A percentile compares a stretch with the other conserved stretches of the same genome.
phyloP scores from a whole-genome alignment of 2,888 invertebrate genomes.

The Andrena haemorrhoa region DNA sequence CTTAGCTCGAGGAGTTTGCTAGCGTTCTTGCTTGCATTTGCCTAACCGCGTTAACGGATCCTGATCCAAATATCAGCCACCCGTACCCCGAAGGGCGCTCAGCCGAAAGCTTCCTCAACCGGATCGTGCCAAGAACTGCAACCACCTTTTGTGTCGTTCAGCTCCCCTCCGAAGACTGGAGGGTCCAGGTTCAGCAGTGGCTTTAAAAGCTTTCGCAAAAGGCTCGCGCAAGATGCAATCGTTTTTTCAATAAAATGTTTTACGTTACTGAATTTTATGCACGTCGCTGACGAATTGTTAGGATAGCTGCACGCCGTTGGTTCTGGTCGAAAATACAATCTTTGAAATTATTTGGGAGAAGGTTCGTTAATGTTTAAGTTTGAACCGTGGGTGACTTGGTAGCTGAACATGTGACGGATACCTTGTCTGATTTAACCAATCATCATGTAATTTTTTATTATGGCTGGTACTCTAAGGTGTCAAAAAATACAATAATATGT shows the following conservation, averaged over 20 bases:
- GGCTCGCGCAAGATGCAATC: background rate
- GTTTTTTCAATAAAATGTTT: too few species aligned
- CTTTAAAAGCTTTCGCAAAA: background rate
- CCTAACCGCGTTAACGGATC: slow-evolving; percentile 78
- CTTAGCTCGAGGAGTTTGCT: slow-evolving; percentile 69
- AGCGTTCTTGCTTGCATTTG: slow-evolving; percentile 74
- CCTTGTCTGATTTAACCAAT: too few species aligned
- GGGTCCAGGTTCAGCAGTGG: background rate
- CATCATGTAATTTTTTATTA: too few species aligned
- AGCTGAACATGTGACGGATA: too few species aligned
- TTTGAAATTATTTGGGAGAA: too few species aligned
- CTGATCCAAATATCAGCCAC: slow-evolving; percentile 75
- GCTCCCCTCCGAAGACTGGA: background rate
- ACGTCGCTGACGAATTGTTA: background rate
- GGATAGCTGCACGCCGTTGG: background rate
- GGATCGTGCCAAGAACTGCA: slow-evolving; percentile 58
- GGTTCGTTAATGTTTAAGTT: too few species aligned
- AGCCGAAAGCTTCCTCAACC: slow-evolving; percentile 17
- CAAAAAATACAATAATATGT: too few species aligned
- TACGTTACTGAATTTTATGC: too few species aligned
- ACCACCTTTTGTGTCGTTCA: slow-evolving; percentile 32
- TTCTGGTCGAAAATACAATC: background rate
- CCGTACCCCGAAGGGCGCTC: slow-evolving; percentile 34
- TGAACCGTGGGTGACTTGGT: too few species aligned
- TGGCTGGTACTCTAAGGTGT: too few species aligned